Base-by-base conservation (phyloP, 2,797 vertebrate genomes). In the Catostomus latipinnis region DNA sequence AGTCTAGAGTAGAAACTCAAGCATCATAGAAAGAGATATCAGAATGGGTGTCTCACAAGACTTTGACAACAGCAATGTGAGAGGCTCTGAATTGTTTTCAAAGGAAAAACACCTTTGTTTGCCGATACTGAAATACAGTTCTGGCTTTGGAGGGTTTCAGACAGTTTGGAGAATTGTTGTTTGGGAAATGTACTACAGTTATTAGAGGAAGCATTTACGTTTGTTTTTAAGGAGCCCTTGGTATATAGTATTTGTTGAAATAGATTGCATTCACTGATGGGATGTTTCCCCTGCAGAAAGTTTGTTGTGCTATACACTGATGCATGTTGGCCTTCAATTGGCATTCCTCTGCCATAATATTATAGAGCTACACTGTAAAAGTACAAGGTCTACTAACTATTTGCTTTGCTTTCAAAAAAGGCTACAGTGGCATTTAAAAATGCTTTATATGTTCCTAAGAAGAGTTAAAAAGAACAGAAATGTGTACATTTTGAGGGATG, bases 11-110 rank as follows among this genome's bases (percentile, higher is more conserved):
- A 88, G 91, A 92, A 90, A 91, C 90, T 85, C 85, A 91, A 92
- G 90, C 89, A 90, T 90, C 91, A 90, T 90, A 92, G 91, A 92
- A 93, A 93, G 89, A 88, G 73, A 76, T 84, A 81, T 89, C 87
- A 88, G 86, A 90, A 90, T 84, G 86, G 91, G 87, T 90, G 87
- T 91, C 92, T 90, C 86, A 78, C 87, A 76, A 82, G 88, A 89
- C 88, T 90, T 61, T 53, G 66, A 76, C 67, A 73, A 54, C 22
- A 22, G 77, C 84, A 83, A 80, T 12, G 61, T 71, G 81, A 84
- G 82, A 84, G 62, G 56, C 66, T 75, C 53, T 76, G 74, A 78
- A 80, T 73, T 50, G 49, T 62, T 76, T 80, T 72, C 56, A 80
- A 81, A 81, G 72, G 62, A 76, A 76, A 74, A 53, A 78, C 61